These are phyloP conservation scores for Lepus europaeus DNA, from an alignment of 2,113 vertebrate genomes.

Conservation along the genomic window DNA sequence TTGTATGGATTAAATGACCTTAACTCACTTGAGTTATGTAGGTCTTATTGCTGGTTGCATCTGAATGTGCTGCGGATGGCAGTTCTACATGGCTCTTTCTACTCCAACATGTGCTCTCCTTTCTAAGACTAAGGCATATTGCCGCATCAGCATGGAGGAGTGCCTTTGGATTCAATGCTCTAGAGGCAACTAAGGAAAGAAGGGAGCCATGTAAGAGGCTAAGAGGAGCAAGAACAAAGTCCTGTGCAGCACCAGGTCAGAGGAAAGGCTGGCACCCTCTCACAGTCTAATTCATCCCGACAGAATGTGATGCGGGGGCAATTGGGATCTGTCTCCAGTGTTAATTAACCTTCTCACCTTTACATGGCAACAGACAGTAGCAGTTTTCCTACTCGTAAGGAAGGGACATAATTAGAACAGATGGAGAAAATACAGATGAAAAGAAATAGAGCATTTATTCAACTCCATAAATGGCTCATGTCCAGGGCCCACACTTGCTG, in stretches of 20 bases:
- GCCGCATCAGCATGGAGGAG: background rate
- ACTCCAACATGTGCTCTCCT: background rate
- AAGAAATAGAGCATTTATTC: constrained; percentile 54
- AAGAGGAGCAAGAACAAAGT: background rate
- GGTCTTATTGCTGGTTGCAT: background rate
- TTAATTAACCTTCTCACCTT: constrained; percentile 89
- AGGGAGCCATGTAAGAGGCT: background rate
- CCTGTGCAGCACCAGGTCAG: constrained; percentile 25
- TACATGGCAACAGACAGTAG: constrained; percentile 82
- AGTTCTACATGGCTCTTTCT: background rate
- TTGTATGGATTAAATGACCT: background rate
- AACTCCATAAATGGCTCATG: constrained; percentile 47
- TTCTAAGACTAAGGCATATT: background rate
- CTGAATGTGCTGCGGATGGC: background rate
- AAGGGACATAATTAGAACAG: constrained; percentile 86
- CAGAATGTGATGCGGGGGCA: constrained; percentile 81
- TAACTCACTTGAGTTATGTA: background rate
- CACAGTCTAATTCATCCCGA: constrained; percentile 77
- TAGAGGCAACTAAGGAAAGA: background rate
- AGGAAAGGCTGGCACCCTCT: background rate
- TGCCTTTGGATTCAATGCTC: background rate
- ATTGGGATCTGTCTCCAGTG: constrained; percentile 83
- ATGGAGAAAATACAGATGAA: constrained; percentile 78
- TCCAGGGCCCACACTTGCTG: background rate
- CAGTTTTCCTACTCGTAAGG: constrained; percentile 80